Conservation (phyloP, 2,888 invertebrate species). For the Gari tellinella region DNA sequence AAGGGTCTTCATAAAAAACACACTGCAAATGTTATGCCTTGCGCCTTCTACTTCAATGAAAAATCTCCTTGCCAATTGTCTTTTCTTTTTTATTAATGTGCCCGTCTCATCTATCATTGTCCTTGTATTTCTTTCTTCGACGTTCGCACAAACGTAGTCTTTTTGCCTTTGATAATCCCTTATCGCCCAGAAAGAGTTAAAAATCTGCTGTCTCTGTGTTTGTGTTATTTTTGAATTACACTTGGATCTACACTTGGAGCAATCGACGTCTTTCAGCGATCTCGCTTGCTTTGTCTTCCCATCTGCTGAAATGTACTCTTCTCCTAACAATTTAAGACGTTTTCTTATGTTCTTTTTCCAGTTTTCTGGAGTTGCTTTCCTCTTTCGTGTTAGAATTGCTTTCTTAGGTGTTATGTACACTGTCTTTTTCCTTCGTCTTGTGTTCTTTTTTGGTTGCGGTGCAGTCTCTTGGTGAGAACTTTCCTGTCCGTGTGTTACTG, state of each 20-base stretch:
- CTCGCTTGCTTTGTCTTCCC: constrained; percentile 23
- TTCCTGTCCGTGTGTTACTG: not conserved
- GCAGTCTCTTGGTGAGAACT: not conserved
- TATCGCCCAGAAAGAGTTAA: constrained; percentile 27
- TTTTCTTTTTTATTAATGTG: constrained; percentile 13
- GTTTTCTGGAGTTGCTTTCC: constrained; percentile 29
- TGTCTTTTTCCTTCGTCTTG: constrained; percentile 23
- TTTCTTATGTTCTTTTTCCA: constrained; percentile 54
- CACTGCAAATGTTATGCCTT: constrained; percentile 33
- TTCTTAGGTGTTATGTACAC: constrained; percentile 24
- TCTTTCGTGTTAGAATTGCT: constrained; percentile 10
- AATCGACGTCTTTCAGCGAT: constrained; percentile 10
- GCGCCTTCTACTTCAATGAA: constrained; percentile 13
- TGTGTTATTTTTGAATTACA: constrained; percentile 27
- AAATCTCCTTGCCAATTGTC: constrained; percentile 12
- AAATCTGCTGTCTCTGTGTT: constrained; percentile 18
- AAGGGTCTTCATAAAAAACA: constrained; percentile 38
- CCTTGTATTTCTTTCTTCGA: constrained; percentile 27
- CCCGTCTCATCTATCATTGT: constrained; percentile 16
- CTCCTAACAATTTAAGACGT: constrained; percentile 15
- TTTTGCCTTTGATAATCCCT: constrained; percentile 38
- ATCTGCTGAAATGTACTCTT: constrained; percentile 33
- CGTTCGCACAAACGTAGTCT: constrained; percentile 31
- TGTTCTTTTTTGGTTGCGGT: not conserved
- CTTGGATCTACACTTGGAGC: constrained; percentile 27